A percentile compares a stretch with the other conserved stretches of the same genome.
Conservation (phyloP, 2,888 invertebrate species). For the Mamestra brassicae region DNA sequence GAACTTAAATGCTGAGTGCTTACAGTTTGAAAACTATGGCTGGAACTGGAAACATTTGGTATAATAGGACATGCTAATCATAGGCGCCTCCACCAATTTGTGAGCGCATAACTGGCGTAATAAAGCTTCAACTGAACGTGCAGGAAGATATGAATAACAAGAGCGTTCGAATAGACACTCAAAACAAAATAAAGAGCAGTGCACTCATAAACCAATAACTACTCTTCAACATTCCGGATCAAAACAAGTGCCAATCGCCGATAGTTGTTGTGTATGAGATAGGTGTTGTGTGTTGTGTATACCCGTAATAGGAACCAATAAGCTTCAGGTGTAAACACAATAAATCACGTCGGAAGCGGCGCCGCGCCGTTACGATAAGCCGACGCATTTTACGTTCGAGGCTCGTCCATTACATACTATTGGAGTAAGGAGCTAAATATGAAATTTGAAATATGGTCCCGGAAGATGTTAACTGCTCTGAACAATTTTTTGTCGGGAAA, state of each 20-base stretch:
- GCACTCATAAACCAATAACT: constrained; percentile 48
- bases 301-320: constrained; percentile 55
- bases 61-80: not conserved
- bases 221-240: constrained; percentile 27
- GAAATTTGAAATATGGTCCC: constrained; percentile 60
- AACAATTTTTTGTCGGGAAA: constrained; percentile 44
- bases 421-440: constrained; percentile 60
- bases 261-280: constrained; percentile 50
- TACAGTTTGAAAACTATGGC: not conserved
- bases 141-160: not conserved
- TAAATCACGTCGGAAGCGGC: constrained; percentile 60
- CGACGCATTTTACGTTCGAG: constrained; percentile 62
- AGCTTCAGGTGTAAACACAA: constrained; percentile 62
- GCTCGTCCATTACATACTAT: constrained; percentile 52
- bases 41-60: not conserved
- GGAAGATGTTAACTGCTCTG: constrained; percentile 44
- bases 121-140: not conserved
- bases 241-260: constrained; percentile 49
- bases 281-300: constrained; percentile 51
- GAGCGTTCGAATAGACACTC: not conserved
- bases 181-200: constrained; percentile 18
- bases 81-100: not conserved
- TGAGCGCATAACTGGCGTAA: not conserved
- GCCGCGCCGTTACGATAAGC: constrained; percentile 64
- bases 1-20: constrained; percentile 23